A percentile compares a stretch with the other conserved stretches of the same genome.
These are phyloP conservation scores for Hemiscyllium ocellatum DNA, from an alignment of 2,113 vertebrate genomes.

Conservation along the genomic window DNA sequence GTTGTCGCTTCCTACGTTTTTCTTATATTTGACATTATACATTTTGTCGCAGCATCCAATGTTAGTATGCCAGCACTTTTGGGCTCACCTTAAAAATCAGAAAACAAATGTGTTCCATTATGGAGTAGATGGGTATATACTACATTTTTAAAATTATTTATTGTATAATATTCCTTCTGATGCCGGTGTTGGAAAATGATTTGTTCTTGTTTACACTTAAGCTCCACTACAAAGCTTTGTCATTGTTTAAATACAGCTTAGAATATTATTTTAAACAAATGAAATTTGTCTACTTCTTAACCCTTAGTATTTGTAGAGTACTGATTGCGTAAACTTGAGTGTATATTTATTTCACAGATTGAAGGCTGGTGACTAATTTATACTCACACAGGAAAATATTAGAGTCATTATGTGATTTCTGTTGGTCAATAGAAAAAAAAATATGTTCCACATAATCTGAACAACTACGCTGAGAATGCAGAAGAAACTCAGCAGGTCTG, in stretches of 20 bases:
- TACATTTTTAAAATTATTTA: neutral
- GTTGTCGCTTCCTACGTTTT: neutral
- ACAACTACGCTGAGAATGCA: too few species aligned
- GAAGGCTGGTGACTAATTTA: neutral
- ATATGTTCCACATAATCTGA: neutral
- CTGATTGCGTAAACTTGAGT: neutral
- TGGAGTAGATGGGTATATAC: neutral
- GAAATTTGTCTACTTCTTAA: neutral
- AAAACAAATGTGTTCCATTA: neutral
- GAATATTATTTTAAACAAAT: neutral
- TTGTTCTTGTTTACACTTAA: neutral
- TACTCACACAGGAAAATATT: neutral
- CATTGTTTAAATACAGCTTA: neutral
- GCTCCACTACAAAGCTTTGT: neutral
- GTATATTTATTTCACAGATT: neutral
- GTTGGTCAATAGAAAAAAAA: neutral
- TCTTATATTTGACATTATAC: neutral
- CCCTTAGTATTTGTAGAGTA: neutral
- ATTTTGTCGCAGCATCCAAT: neutral
- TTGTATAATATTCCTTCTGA: neutral
- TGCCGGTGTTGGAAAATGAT: neutral
- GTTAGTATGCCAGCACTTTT: neutral
- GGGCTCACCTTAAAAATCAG: neutral
- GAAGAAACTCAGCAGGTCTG: too few species aligned
- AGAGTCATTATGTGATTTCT: neutral